Evolutionary conservation across 2,888 invertebrate genomes (phyloP), one percentile per base, ranked within the genome.

Genomic region (Habrosyne pyritoides): DNA sequence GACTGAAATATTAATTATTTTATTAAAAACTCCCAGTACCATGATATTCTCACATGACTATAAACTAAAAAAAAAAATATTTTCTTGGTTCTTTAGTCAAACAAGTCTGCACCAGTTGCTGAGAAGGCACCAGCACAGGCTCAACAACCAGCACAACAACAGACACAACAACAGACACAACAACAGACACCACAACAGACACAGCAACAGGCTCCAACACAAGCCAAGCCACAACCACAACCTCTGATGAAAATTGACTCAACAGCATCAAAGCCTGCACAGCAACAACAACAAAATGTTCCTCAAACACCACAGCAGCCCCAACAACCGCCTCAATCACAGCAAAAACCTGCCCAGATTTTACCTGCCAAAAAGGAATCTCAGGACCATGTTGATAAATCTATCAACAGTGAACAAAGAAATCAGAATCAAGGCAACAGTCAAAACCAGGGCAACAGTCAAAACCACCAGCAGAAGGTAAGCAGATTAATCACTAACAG

Each of bases 361-460:
- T 61, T 58, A 21, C 76, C 72, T 47, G 42, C 67, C 0, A 84
- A 83, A 56, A 63, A 59, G 28, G 79, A 77, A 7, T 67, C 84
- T 1, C 75, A 79, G 54, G 89, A 89, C 55, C 80, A 79, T 59
- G 83, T 86, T 60, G 89, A 89, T 63, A 86, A 87, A 55, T 72
- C 77, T 58, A 60, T 68, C 18, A 70, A 71, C 67, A 73, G 67
- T 64, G 83, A 87, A 53, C 79, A 75, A 22, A 81, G 83, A 54
- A 81, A 69, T 53, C 76, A 75, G 58, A 71, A 69, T 36, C 73
- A 71, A 21, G 73, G 61, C 47, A 55, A n/a, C n/a, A n/a, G n/a
- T 53, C 77, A 75, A 57, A 71, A 69, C 42, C 73, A 71, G 22
- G 73, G 62, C 47, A 56, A 58, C 21, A 73, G 76, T 58, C 78